Conservation (phyloP, 2,888 invertebrate genomes). For the Cabera pusaria region DNA sequence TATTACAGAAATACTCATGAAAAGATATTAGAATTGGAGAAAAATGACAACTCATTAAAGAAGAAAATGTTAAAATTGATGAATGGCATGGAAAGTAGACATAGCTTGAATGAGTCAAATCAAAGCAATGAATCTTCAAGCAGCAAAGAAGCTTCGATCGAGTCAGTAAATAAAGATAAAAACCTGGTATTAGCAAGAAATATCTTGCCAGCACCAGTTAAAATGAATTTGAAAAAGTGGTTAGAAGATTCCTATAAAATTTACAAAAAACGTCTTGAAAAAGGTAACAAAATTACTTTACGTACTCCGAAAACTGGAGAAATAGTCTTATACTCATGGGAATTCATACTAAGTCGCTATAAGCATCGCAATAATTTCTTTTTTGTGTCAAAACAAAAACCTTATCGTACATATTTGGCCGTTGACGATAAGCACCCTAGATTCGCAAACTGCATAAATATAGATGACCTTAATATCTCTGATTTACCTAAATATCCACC, state of each 20-base stretch:
- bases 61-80: slow-evolving; percentile 42
- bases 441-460: slow-evolving; percentile 61
- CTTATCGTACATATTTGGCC: slow-evolving; percentile 66
- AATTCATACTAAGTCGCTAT: slow-evolving; percentile 64
- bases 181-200: too few species aligned
- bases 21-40: slow-evolving; percentile 63
- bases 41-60: slow-evolving; percentile 54
- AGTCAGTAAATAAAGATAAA: slow-evolving; percentile 1
- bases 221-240: slow-evolving; percentile 65
- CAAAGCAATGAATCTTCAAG: too few species aligned
- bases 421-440: slow-evolving; percentile 48
- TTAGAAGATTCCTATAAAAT: slow-evolving; percentile 61
- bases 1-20: slow-evolving; percentile 55
- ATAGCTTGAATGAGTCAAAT: too few species aligned
- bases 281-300: slow-evolving; percentile 49
- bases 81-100: slow-evolving; percentile 2
- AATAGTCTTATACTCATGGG: slow-evolving; percentile 61
- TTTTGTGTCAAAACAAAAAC: slow-evolving; percentile 54
- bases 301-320: slow-evolving; percentile 56
- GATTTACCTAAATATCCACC: slow-evolving; percentile 63
- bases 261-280: slow-evolving; percentile 50
- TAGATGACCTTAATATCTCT: slow-evolving; percentile 58
- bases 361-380: slow-evolving; percentile 62
- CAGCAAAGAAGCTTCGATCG: slow-evolving; percentile 1
- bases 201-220: too few species aligned